Conservation (phyloP, 1,140 invertebrate species). For the Caenorhabditis briggsae region DNA sequence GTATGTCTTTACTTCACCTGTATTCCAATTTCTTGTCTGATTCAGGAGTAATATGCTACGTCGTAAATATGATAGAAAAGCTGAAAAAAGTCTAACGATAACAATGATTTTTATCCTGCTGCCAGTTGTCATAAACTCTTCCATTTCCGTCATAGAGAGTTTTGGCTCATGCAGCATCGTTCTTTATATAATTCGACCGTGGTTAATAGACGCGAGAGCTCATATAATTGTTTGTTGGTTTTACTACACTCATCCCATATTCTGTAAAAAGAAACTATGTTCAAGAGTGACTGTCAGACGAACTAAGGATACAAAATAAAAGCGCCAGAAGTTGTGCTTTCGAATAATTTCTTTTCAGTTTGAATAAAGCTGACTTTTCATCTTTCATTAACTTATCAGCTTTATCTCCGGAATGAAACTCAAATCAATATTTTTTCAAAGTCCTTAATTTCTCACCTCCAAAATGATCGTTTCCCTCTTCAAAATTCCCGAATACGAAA, state of each 20-base stretch:
- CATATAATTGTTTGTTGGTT: slow-evolving; percentile 5
- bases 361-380: too few relatives aligned
- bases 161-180: neutral
- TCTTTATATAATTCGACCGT: neutral
- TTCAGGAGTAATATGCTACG: neutral
- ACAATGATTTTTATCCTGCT: neutral
- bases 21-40: neutral
- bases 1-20: neutral
- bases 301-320: too few relatives aligned
- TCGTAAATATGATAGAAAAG: neutral
- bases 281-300: too few relatives aligned
- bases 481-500: too few relatives aligned
- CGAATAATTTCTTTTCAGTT: too few relatives aligned
- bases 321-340: too few relatives aligned
- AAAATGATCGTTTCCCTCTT: too few relatives aligned
- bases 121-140: neutral
- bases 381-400: too few relatives aligned
- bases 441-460: too few relatives aligned
- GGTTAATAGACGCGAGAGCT: neutral
- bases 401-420: too few relatives aligned
- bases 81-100: neutral
- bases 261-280: neutral
- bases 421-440: too few relatives aligned
- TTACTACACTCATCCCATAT: slow-evolving; percentile 14
- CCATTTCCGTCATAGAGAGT: neutral